Percentiles rank a stretch among this genome's conserved stretches.
phyloP scores from a whole-genome alignment of 2,888 invertebrate species.

The Hemithea aestivaria region DNA sequence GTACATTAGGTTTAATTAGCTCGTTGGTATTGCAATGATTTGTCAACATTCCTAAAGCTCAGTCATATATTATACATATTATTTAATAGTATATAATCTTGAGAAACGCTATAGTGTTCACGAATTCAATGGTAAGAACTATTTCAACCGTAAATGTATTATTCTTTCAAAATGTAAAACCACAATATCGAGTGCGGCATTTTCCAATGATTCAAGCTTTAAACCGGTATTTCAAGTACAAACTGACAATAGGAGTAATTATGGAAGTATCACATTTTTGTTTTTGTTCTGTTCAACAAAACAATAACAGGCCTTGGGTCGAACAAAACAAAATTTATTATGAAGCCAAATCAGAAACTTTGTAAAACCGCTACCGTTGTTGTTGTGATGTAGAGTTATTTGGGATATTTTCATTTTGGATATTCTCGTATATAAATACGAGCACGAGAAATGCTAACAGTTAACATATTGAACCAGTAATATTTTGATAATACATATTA shows the following conservation, averaged over 20 bases:
- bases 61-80: no score
- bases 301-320: conserved; percentile 18
- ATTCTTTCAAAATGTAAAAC: neutral
- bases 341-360: conserved; percentile 22
- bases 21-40: no score
- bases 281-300: conserved; percentile 21
- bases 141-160: no score
- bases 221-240: conserved; percentile 13
- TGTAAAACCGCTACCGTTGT: conserved; percentile 11
- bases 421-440: neutral
- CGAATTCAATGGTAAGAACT: neutral
- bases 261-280: conserved; percentile 29
- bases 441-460: no score
- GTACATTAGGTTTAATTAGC: no score
- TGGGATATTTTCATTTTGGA: conserved; percentile 1
- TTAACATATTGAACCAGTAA: no score
- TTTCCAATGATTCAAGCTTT: conserved; percentile 10
- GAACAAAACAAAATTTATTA: conserved; percentile 27
- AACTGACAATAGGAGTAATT: conserved; percentile 29
- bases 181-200: conserved; percentile 5
- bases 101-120: neutral
- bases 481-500: no score
- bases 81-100: no score
- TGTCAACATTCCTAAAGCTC: no score
- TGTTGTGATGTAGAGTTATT: conserved; percentile 8